Percentiles rank a stretch among this genome's conserved stretches.
These are phyloP conservation scores for Enteromius unitaeniatus DNA, from an alignment of 2,797 vertebrate species.

Conservation along the genomic window DNA sequence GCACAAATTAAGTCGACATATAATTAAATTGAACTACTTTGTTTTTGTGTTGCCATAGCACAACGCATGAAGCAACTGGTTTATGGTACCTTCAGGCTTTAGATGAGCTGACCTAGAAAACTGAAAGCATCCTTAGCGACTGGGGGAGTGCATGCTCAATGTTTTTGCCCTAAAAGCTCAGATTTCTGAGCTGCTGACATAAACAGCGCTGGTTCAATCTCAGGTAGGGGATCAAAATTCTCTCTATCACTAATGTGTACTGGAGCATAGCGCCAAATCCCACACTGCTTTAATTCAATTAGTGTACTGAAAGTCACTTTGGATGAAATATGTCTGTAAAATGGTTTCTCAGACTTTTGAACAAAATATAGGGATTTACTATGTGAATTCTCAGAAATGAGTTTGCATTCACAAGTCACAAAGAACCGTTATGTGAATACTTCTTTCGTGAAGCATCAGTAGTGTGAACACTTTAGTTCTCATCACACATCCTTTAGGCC, in stretches of 20 bases:
- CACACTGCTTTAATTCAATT: constrained; percentile 40
- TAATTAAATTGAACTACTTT: constrained; percentile 26
- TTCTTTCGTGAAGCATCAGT: background rate
- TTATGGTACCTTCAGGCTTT: constrained; percentile 32
- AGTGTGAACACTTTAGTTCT: background rate
- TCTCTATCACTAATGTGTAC: constrained; percentile 28
- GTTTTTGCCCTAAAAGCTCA: constrained; percentile 5
- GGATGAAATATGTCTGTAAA: constrained; percentile 8
- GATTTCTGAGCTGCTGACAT: constrained; percentile 7
- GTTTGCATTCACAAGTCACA: background rate
- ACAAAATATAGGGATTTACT: background rate
- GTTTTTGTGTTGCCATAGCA: constrained; percentile 32
- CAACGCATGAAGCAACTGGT: constrained; percentile 37
- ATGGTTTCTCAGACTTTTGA: background rate
- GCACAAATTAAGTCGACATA: constrained; percentile 30
- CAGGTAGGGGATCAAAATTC: constrained; percentile 23
- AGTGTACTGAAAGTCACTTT: constrained; percentile 18
- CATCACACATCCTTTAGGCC: background rate
- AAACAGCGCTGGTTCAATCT: constrained; percentile 21
- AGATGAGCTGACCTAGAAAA: constrained; percentile 45
- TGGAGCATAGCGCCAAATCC: constrained; percentile 22
- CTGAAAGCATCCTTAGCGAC: constrained; percentile 20
- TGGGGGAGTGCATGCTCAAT: background rate
- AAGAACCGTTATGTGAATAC: background rate
- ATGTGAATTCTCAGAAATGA: background rate